Evolutionary conservation across 2,113 vertebrate species (phyloP).

Genomic region (Kryptolebias marmoratus): DNA sequence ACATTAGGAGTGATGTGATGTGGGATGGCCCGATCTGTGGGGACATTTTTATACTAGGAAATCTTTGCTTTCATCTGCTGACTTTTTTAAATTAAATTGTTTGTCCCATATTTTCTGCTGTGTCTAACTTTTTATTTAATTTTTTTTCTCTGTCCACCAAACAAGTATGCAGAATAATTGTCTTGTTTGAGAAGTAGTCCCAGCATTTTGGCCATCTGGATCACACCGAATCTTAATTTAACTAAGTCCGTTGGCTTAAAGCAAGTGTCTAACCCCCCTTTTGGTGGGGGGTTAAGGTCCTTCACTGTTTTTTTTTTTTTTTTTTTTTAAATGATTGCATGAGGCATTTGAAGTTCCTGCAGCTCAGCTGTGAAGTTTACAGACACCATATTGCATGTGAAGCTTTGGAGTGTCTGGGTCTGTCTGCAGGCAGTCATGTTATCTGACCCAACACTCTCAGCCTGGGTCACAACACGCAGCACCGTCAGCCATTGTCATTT

Average conservation of each 20-base stretch:
- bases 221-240: conserved; percentile 41
- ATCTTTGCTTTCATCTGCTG: neutral
- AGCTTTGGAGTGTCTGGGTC: conserved; percentile 57
- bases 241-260: conserved; percentile 1
- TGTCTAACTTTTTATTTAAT: neutral
- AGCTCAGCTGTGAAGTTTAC: conserved; percentile 52
- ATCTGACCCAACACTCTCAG: conserved; percentile 21
- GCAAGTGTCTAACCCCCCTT: conserved; percentile 5
- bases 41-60: too few species aligned
- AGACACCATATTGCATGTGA: conserved; percentile 69
- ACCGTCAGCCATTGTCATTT: conserved; percentile 11
- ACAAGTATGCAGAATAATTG: neutral
- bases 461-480: conserved; percentile 25
- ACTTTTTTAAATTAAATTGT: neutral
- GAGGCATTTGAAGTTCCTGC: conserved; percentile 50
- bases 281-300: conserved; percentile 26
- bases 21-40: too few species aligned
- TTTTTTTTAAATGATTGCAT: neutral
- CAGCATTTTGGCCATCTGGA: conserved; percentile 57
- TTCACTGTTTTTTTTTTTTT: conserved; percentile 18
- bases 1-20: too few species aligned
- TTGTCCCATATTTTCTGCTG: too few species aligned
- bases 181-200: conserved; percentile 27
- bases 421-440: conserved; percentile 30
- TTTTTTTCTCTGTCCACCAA: neutral